phyloP scores from a whole-genome alignment of 2,797 vertebrate species.

The Squalus acanthias region DNA sequence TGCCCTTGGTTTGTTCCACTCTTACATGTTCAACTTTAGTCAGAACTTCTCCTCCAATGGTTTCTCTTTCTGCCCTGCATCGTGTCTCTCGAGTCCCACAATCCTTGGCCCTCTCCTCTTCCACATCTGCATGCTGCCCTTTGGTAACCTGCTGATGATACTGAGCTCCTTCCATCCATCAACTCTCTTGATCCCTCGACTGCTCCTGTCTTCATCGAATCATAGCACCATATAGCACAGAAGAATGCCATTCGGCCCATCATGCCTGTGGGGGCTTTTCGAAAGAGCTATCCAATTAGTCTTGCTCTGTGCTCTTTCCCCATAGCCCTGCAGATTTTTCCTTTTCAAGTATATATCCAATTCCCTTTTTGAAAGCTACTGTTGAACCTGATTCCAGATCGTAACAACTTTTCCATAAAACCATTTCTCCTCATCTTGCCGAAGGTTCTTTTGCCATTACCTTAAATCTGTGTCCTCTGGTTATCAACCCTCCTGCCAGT shows the following conservation, averaged over 20 bases:
- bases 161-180: background rate
- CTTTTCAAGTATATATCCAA: background rate
- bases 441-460: background rate
- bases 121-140: background rate
- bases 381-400: background rate
- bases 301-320: background rate
- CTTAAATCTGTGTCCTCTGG: background rate
- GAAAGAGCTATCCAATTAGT: background rate
- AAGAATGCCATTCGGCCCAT: background rate
- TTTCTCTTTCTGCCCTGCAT: background rate
- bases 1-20: background rate
- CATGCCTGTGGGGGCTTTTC: too few relatives aligned
- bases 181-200: background rate
- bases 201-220: background rate
- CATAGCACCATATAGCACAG: background rate
- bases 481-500: background rate
- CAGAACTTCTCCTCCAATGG: background rate
- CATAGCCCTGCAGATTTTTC: background rate
- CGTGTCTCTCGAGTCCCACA: background rate
- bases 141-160: too few relatives aligned
- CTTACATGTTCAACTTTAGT: background rate
- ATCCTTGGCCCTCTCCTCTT: background rate
- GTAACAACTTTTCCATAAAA: background rate
- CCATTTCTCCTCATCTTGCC: background rate
- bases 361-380: background rate